Conservation (phyloP, 2,113 vertebrate species). For the Lycaon pictus region DNA sequence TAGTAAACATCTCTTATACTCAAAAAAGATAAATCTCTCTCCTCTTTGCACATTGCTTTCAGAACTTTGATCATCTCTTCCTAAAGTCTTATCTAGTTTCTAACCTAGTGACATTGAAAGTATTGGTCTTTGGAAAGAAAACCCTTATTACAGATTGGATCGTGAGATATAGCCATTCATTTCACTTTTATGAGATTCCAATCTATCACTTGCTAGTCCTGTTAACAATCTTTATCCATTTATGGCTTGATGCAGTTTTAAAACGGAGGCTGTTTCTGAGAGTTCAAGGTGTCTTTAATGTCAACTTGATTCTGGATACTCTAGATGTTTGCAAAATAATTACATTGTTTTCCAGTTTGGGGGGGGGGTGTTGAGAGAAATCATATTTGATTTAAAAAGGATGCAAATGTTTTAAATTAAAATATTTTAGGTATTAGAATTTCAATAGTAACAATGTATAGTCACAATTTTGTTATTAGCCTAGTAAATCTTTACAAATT, state of each 20-base stretch:
- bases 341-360: neutral
- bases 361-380: no score
- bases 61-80: neutral
- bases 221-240: neutral
- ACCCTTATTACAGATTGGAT: neutral
- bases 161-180: rapidly evolving
- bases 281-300: neutral
- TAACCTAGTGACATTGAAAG: neutral
- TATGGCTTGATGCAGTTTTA: neutral
- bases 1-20: neutral
- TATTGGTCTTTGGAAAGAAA: neutral
- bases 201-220: neutral
- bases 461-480: neutral
- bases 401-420: neutral
- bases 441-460: neutral
- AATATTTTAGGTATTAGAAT: neutral
- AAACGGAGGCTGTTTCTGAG: neutral
- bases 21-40: neutral
- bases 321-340: neutral
- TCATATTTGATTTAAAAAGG: neutral
- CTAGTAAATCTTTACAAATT: neutral
- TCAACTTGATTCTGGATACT: neutral
- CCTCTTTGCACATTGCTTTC: neutral
- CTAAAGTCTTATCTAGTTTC: neutral
- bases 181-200: neutral